A percentile compares a stretch with the other conserved stretches of the same genome.
Conservation (phyloP, 2,797 vertebrate species). For the Ispidina picta region DNA sequence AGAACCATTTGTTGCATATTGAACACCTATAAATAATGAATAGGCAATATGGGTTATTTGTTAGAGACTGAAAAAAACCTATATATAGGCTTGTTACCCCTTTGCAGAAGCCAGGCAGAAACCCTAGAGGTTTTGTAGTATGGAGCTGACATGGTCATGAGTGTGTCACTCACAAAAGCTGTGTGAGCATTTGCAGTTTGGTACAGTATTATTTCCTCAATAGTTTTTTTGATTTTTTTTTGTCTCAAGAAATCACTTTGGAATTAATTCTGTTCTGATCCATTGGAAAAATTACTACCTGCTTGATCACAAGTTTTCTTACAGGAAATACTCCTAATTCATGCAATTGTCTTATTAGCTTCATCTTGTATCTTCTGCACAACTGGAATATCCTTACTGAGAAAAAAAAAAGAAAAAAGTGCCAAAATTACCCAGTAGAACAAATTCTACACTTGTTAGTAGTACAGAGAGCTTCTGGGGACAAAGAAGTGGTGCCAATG, state of each 20-base stretch:
- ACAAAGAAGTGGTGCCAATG: not conserved
- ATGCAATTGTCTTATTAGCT: not conserved
- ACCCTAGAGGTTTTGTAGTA: not conserved
- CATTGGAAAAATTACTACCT: not conserved
- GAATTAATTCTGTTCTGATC: not conserved
- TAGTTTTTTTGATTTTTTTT: not conserved
- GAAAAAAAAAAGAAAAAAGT: too few relatives aligned
- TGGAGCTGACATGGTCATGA: not conserved
- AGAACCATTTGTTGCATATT: not conserved
- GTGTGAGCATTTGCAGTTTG: not conserved
- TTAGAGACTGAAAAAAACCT: not conserved
- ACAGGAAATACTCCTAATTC: not conserved
- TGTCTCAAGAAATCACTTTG: not conserved
- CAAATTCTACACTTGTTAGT: not conserved
- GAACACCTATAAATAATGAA: not conserved
- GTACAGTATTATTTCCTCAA: not conserved
- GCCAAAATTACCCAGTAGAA: not conserved
- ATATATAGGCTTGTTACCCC: not conserved
- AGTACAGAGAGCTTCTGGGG: not conserved
- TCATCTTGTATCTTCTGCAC: not conserved
- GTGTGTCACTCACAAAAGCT: not conserved
- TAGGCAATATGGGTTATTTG: not conserved
- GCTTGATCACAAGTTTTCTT: not conserved
- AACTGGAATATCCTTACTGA: not conserved
- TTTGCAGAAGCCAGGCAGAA: not conserved